phyloP scores from a whole-genome alignment of 2,888 invertebrate species.

The Trimorus sp. region DNA sequence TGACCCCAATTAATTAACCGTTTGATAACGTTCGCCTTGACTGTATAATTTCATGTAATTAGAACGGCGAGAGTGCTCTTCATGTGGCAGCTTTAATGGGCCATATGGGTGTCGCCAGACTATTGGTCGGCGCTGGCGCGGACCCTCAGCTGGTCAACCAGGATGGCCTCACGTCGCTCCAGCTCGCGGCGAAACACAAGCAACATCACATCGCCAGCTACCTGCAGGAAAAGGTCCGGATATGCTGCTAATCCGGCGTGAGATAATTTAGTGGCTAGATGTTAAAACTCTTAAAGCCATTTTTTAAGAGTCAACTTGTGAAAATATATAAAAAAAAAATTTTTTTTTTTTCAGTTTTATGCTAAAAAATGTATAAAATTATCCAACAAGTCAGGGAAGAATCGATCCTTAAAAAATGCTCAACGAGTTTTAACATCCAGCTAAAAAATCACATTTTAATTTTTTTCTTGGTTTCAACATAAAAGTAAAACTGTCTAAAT shows the following conservation, averaged over 20 bases:
- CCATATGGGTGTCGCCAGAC: slow-evolving; percentile 89
- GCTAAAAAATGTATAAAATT: no score
- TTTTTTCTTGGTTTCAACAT: no score
- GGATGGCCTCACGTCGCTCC: slow-evolving; percentile 87
- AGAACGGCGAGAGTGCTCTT: slow-evolving; percentile 96
- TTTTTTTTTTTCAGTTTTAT: no score
- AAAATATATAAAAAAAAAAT: no score
- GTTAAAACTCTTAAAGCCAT: no score
- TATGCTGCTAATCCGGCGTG: slow-evolving; percentile 36
- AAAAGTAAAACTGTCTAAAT: no score
- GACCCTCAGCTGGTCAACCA: slow-evolving; percentile 87
- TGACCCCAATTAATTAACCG: slow-evolving; percentile 44
- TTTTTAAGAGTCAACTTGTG: no score
- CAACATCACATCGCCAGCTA: slow-evolving; percentile 84
- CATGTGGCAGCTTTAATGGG: slow-evolving; percentile 96
- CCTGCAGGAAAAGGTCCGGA: slow-evolving; percentile 81
- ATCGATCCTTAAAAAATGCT: no score
- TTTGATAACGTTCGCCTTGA: slow-evolving; percentile 48
- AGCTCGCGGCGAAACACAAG: slow-evolving; percentile 84
- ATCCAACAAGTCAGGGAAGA: no score
- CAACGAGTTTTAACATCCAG: no score
- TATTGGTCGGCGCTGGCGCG: slow-evolving; percentile 87
- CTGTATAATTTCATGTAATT: slow-evolving; percentile 64
- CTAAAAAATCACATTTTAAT: no score
- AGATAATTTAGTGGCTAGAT: no score